phyloP scores from a whole-genome alignment of 2,797 vertebrate species.

The Benthosema pterotum region DNA sequence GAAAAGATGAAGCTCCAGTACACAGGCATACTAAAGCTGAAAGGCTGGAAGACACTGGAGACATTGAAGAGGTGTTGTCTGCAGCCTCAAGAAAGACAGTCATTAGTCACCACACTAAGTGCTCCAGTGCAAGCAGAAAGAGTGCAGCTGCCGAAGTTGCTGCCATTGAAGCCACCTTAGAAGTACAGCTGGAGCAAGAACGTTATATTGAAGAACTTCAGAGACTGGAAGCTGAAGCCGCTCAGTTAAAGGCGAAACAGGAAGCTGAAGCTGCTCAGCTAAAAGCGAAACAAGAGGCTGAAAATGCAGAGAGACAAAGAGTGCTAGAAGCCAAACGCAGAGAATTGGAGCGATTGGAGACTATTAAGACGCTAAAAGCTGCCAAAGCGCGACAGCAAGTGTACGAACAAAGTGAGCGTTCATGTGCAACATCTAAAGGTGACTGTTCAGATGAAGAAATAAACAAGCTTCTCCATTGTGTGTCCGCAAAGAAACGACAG shows the following conservation, averaged over 20 bases:
- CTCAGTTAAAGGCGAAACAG: too few species aligned
- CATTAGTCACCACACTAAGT: neutral
- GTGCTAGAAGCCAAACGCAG: slow-evolving; percentile 23
- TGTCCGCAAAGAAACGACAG: too few species aligned
- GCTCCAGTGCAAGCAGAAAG: slow-evolving; percentile 12
- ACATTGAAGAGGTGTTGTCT: neutral
- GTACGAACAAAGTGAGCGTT: slow-evolving; percentile 17
- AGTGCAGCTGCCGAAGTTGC: slow-evolving; percentile 25
- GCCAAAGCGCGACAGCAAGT: slow-evolving; percentile 13
- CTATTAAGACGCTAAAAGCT: slow-evolving; percentile 18
- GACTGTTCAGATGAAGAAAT: too few species aligned
- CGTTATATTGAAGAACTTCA: slow-evolving; percentile 12
- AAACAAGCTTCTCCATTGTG: too few species aligned
- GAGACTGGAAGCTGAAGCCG: slow-evolving; percentile 12
- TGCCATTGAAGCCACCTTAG: slow-evolving; percentile 25
- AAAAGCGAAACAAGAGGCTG: slow-evolving; percentile 9
- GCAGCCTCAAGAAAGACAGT: neutral
- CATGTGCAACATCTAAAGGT: neutral
- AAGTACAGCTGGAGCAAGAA: too few species aligned
- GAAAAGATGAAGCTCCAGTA: slow-evolving; percentile 9
- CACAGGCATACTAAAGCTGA: slow-evolving; percentile 10
- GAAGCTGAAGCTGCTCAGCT: too few species aligned
- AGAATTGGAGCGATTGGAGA: slow-evolving; percentile 18
- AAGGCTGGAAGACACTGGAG: neutral
- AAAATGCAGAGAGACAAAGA: slow-evolving; percentile 20